Conservation (phyloP, 2,113 vertebrate genomes). For the Marmota flaviventris region DNA sequence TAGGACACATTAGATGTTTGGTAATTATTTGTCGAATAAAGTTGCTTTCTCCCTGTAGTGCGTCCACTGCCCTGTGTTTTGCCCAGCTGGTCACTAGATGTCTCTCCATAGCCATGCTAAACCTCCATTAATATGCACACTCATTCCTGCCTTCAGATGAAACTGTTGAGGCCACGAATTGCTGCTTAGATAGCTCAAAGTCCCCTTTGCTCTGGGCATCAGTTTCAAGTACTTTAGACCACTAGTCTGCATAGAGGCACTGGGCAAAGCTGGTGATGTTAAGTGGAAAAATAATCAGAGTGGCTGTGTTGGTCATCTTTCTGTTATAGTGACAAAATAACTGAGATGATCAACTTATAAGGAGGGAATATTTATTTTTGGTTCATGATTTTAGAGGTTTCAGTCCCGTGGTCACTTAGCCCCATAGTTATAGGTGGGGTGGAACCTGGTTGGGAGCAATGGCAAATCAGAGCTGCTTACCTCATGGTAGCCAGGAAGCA, state of each 20-base stretch:
- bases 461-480: not conserved
- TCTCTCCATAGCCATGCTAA: slow-evolving; percentile 66
- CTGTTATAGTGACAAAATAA: not conserved
- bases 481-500: not conserved
- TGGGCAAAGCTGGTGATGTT: not conserved
- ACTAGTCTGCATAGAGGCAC: not conserved
- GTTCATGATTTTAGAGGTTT: not conserved
- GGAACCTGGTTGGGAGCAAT: not conserved
- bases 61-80: not conserved
- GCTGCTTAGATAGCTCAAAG: not conserved
- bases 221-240: not conserved
- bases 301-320: not conserved
- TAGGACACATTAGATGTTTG: not conserved
- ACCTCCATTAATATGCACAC: accelerated
- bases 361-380: not conserved
- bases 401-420: not conserved
- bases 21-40: not conserved
- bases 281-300: not conserved
- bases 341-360: not conserved
- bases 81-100: slow-evolving; percentile 84
- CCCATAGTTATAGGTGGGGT: not conserved
- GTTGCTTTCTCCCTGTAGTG: not conserved
- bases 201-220: not conserved
- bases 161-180: not conserved
- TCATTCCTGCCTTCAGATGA: accelerated